Base-by-base conservation (phyloP, 2,113 vertebrate species). In the Psammodynastes pulverulentus region DNA sequence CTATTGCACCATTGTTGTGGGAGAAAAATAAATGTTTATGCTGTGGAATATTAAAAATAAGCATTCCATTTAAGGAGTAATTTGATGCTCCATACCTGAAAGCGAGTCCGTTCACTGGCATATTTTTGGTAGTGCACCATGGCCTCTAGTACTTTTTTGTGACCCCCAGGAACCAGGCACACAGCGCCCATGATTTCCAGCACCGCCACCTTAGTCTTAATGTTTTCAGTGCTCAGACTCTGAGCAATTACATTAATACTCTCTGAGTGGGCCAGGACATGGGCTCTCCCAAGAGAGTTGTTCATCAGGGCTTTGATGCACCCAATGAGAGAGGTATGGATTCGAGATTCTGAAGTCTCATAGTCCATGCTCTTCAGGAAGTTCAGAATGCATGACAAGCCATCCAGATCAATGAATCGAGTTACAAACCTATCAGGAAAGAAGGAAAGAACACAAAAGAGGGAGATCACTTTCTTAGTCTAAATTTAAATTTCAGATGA, bases 221-320 rank as follows among this genome's bases (percentile, higher is more conserved):
- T 98, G 91, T 99, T 99, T 96, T 99, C 99, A 0, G 99, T 99
- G 97, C 99, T 98, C 97, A 99, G 97, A 97, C 99, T 99, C 98
- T 99, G 99, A 95, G 99, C 99, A 1, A 99, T 99, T 92, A 99
- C 98, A 43, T 99, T 99, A 93, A 99, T 99, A 97, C 99, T 99
- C 98, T 99, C 98, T 0, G 98, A 97, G 95, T 99, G 99, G 34
- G 99, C 98, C 94, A 99, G 98, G 88, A 99, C 99, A 0, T 99
- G 99, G 92, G 99, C 98, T 67, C 99, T 97, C 88, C 99, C 99
- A 97, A 99, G 98, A 90, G 99, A 99, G 98, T 99, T 99, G 98
- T 99, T 99, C 99, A 99, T 99, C 95, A 99, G 98, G 3, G 99
- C 99, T 96, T 99, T 99, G 97, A 99, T 99, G 97, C 99, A 99